Evolutionary conservation across 2,888 invertebrate genomes (phyloP), one percentile per base, ranked within the genome.

Genomic region (Cataglyphis albicans): DNA sequence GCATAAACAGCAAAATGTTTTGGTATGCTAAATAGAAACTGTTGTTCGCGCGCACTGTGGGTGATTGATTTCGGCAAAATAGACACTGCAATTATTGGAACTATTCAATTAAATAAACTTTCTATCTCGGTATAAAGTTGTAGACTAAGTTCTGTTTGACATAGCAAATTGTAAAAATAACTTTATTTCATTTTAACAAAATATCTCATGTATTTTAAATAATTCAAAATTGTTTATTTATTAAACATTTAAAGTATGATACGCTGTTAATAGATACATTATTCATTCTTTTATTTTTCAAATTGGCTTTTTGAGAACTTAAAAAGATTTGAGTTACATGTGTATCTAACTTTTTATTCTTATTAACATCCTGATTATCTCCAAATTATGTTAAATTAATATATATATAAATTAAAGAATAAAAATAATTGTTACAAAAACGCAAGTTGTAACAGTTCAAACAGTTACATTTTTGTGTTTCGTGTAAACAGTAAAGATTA

Each of bases 1-100:
- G 63, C 72, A 80, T 80, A 82, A 88, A 88, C 84, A 88, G 61
- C 70, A 81, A 67, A 76, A 44, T 78, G 81, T 88, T 86, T 84
- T 80, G 55, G 67, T 72, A 81, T 87, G 86, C 78, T 88, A 87
- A 88, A 73, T 75, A 74, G 78, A 88, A 88, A 74, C 80, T 88
- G 82, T 74, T 61, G 74, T 63, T 35, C 64, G 57, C 65, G 65
- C 70, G 84, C 83, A 52, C 52, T 52, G 52, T 52, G 52, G 3
- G 52, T 84, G 88, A 88, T 87, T 84, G 86, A 87, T 70, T 78
- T 65, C 21, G 18, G 44, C 68, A 63, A 82, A 84, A 72, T 78
- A 76, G 82, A 82, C 70, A 70, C 44, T 38, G 73, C 29, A 73
- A 67, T 86, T 84, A 84, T 63, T 32, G 55, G 21, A 29, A 74